These are phyloP conservation scores for Drosophila lacertosa DNA, from an alignment of 1,140 invertebrate species.

Conservation along the genomic window DNA sequence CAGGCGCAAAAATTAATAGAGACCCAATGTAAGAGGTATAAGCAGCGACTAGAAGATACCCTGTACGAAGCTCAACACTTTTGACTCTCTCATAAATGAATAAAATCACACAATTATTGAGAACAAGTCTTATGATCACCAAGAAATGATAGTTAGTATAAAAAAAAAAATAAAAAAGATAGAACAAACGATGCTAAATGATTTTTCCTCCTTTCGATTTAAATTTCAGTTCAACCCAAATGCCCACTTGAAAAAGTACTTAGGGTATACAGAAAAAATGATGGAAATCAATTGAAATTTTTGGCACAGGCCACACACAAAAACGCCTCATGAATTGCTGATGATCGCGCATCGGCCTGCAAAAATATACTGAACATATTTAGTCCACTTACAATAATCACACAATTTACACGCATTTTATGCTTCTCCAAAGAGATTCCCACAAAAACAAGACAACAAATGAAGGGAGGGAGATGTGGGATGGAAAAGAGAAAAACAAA, in stretches of 20 bases:
- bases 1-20: not conserved
- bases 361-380: slow-evolving; percentile 30
- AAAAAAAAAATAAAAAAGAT: too few relatives aligned
- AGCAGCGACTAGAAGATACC: not conserved
- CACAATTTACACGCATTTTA: slow-evolving; percentile 79
- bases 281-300: slow-evolving; percentile 43
- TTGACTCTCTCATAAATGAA: too few relatives aligned
- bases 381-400: slow-evolving; percentile 75
- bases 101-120: too few relatives aligned
- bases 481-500: slow-evolving; percentile 24
- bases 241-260: too few relatives aligned
- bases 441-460: not conserved
- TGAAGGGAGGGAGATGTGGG: slow-evolving; percentile 12
- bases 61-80: too few relatives aligned
- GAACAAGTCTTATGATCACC: too few relatives aligned
- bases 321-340: slow-evolving; percentile 57
- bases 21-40: too few relatives aligned
- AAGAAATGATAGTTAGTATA: too few relatives aligned
- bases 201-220: too few relatives aligned
- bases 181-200: too few relatives aligned
- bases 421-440: slow-evolving; percentile 15
- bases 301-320: slow-evolving; percentile 7
- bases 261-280: not conserved
- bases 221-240: too few relatives aligned
- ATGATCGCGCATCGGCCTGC: slow-evolving; percentile 7